These are phyloP conservation scores for Papilio helenus DNA, from an alignment of 1,140 invertebrate genomes.

Conservation along the genomic window DNA sequence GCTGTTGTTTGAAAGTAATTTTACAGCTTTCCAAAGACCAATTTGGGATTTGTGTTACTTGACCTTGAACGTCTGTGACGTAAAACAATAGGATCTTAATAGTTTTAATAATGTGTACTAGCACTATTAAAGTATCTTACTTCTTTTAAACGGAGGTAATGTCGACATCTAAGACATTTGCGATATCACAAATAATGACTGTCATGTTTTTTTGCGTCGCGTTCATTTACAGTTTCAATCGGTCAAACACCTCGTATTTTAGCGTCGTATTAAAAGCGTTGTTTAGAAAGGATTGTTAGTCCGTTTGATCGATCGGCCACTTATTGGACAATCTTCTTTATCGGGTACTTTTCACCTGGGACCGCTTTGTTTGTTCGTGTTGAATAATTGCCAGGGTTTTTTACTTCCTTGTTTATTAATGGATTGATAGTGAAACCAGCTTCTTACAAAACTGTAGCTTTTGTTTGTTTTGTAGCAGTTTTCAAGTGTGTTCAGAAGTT, in stretches of 20 bases:
- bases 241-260: slow-evolving; percentile 10
- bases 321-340: slow-evolving; percentile 13
- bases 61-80: not conserved
- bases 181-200: slow-evolving; percentile 8
- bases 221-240: slow-evolving; percentile 16
- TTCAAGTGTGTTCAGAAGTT: not conserved
- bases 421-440: not conserved
- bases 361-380: not conserved
- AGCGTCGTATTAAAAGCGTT: not conserved
- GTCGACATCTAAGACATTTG: not conserved
- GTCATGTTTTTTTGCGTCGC: slow-evolving; percentile 17
- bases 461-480: not conserved
- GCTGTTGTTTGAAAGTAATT: not conserved
- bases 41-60: too few species aligned
- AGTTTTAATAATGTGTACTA: not conserved
- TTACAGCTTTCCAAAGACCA: not conserved
- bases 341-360: not conserved
- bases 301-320: slow-evolving; percentile 1
- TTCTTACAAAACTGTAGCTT: not conserved
- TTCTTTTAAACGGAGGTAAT: not conserved
- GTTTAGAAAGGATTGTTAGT: slow-evolving; percentile 8
- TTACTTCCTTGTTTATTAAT: not conserved
- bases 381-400: not conserved
- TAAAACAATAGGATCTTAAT: not conserved
- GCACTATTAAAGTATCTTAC: not conserved